These are phyloP conservation scores for Ibidorhyncha struthersii DNA, from an alignment of 2,113 vertebrate species.

Conservation along the genomic window DNA sequence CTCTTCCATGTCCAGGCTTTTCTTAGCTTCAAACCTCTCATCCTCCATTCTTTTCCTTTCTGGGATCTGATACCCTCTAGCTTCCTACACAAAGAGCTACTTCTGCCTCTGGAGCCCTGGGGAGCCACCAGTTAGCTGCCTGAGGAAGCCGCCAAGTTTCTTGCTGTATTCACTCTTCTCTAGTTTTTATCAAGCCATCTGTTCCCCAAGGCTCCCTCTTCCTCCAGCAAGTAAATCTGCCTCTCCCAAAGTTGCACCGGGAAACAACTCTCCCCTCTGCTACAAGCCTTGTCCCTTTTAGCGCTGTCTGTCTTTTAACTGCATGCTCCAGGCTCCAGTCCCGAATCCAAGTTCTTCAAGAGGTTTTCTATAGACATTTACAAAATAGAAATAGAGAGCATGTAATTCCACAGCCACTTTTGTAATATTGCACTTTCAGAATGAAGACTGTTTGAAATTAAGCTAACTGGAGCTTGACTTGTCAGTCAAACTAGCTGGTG, in stretches of 20 bases:
- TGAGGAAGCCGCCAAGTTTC: background rate
- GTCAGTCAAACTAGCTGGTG: background rate
- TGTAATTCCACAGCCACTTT: background rate
- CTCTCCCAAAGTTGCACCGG: background rate
- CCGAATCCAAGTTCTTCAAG: background rate
- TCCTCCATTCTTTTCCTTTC: background rate
- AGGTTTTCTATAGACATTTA: background rate
- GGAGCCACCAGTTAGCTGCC: background rate
- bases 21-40: background rate
- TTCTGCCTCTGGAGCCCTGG: background rate
- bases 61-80: background rate
- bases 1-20: background rate
- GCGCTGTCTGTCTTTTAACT: background rate
- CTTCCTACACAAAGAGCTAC: background rate
- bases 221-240: background rate
- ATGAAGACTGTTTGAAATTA: background rate
- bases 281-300: background rate
- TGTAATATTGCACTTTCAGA: background rate
- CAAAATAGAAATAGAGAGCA: background rate
- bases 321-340: background rate
- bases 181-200: background rate
- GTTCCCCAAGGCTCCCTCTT: background rate
- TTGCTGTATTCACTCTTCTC: background rate
- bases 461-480: background rate
- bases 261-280: background rate